Evolutionary conservation across 1,140 invertebrate species (phyloP).

Genomic region (Globodera rostochiensis): DNA sequence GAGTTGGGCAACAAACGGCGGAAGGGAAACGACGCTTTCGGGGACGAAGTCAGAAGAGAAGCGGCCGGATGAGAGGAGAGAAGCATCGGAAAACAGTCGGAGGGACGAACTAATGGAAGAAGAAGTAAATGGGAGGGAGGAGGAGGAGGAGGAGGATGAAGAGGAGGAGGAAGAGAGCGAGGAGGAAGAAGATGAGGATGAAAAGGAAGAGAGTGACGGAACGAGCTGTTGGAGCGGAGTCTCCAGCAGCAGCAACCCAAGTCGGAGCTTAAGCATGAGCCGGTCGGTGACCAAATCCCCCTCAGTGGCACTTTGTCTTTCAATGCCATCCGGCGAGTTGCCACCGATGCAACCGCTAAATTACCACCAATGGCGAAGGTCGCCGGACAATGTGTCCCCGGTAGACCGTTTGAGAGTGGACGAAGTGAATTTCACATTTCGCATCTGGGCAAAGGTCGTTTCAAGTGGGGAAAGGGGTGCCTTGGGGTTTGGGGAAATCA

Average conservation of each 20-base stretch:
- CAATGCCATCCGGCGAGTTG: constrained; percentile 13
- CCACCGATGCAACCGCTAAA: constrained; percentile 18
- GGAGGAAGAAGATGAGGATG: constrained; percentile 14
- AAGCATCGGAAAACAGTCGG: constrained; percentile 30
- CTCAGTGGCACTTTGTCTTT: constrained; percentile 10
- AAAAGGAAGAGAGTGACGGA: constrained; percentile 5
- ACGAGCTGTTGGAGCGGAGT: neutral
- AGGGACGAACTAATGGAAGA: constrained; percentile 15
- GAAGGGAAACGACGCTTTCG: constrained; percentile 15
- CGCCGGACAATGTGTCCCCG: constrained; percentile 10
- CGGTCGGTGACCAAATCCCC: constrained; percentile 13
- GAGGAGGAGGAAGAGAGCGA: constrained; percentile 39
- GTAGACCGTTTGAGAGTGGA: constrained; percentile 27
- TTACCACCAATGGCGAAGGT: constrained; percentile 6
- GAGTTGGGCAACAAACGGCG: constrained; percentile 20
- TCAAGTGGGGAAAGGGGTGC: neutral
- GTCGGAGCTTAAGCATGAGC: constrained; percentile 13
- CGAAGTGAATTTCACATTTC: constrained; percentile 30
- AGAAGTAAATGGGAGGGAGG: neutral
- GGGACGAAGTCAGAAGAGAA: constrained; percentile 7
- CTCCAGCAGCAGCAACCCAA: constrained; percentile 11
- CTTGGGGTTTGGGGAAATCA: neutral
- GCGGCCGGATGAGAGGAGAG: constrained; percentile 15
- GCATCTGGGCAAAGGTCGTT: constrained; percentile 17
- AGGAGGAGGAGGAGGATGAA: constrained; percentile 18